phyloP scores from a whole-genome alignment of 35 echinoderm and acorn worm genomes.

The Eucidaris tribuloides region DNA sequence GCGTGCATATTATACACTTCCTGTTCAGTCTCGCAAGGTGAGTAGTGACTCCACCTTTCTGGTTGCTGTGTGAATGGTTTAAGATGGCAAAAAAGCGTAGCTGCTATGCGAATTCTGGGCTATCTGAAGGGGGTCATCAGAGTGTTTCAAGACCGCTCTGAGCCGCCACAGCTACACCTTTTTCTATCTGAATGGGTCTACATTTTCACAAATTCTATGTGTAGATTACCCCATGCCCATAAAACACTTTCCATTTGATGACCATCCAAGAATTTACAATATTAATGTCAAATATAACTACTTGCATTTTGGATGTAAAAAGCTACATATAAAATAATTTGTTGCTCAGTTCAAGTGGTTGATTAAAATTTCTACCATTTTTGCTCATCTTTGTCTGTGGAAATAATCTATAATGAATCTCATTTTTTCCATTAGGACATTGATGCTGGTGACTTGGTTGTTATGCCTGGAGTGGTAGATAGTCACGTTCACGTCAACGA shows the following conservation, averaged over 20 bases:
- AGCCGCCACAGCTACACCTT: no score
- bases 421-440: slow-evolving; percentile 25
- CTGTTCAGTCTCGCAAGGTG: no score
- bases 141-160: no score
- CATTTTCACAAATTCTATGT: no score
- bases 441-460: slow-evolving; percentile 31
- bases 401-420: background rate
- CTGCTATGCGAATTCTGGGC: no score
- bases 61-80: no score
- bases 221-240: no score
- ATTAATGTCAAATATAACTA: background rate
- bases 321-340: background rate
- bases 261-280: background rate
- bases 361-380: background rate
- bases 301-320: background rate
- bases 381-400: background rate
- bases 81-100: no score
- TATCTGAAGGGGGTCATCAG: no score
- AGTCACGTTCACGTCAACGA: slow-evolving; percentile 74
- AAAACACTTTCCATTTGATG: background rate
- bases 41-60: no score
- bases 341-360: background rate
- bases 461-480: slow-evolving; percentile 61
- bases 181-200: no score
- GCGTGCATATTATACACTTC: no score